phyloP scores from a whole-genome alignment of 2,113 vertebrate species.

The Laterallus jamaicensis region DNA sequence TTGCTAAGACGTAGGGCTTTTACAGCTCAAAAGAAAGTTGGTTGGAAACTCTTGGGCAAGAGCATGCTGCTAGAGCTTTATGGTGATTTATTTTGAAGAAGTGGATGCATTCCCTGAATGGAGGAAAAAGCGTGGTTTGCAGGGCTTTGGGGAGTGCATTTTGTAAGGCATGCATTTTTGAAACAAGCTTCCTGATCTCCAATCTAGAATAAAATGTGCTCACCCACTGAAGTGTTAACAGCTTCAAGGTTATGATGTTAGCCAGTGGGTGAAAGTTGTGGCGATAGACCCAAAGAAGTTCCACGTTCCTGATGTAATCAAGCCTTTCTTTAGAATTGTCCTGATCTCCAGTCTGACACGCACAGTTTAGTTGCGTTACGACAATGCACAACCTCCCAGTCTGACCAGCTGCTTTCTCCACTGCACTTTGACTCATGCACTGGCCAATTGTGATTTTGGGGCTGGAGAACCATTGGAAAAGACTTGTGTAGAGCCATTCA shows the following conservation, averaged over 20 bases:
- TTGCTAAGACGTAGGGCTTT: constrained; percentile 34
- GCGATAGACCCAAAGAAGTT: background rate
- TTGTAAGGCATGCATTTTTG: constrained; percentile 8
- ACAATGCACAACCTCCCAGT: background rate
- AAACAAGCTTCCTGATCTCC: constrained; percentile 38
- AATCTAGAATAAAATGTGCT: background rate
- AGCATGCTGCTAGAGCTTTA: constrained; percentile 65
- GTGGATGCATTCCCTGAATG: constrained; percentile 28
- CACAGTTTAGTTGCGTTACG: background rate
- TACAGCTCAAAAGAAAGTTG: background rate
- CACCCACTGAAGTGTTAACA: background rate
- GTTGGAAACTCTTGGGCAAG: constrained; percentile 5
- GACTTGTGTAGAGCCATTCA: background rate
- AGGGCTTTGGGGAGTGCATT: constrained; percentile 30
- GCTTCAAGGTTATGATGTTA: background rate
- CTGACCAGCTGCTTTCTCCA: background rate
- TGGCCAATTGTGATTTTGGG: constrained; percentile 20
- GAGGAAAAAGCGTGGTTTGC: constrained; percentile 7
- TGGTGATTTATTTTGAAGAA: constrained; percentile 30
- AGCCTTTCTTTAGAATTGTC: background rate
- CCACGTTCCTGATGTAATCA: background rate
- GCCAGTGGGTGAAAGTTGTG: constrained; percentile 42
- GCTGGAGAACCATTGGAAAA: background rate
- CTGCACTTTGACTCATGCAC: background rate
- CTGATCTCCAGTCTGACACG: background rate